Base-by-base conservation (phyloP, 2,797 vertebrate species). In the Anniella stebbinsi region DNA sequence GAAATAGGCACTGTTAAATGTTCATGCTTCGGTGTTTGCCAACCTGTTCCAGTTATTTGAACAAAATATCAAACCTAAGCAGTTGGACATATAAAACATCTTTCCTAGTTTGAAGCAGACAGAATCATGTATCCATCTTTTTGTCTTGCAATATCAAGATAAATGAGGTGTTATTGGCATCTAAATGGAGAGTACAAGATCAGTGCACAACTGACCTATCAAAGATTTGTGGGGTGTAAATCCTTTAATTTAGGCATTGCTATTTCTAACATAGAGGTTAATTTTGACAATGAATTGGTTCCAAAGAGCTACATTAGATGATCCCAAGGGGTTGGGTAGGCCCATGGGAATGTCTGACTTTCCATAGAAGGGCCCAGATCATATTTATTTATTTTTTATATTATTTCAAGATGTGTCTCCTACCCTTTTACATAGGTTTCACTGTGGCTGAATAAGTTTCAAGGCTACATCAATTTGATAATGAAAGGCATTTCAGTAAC, bases 21-120 rank as follows among this genome's bases (percentile, higher is more conserved):
- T 90, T 54, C n/a, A 66, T 18, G 8, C 82, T 82, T 90, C 77
- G 33, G 25, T 75, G 18, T 90, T 90, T 76, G 45, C 25, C 85
- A 82, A 25, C n/a, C 51, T 80, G 41, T 82, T 75, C 17, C 76
- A 81, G 12, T 48, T 57, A 41, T 66, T 76, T 90, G 70, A 51
- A 70, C 63, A 84, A 80, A 80, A 60, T 73, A 83, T 75, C 69
- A 33, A 51, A 48, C 8, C 2, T n/a, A 76, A n/a, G 38, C 30
- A 66, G 41, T 17, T 48, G 23, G 88, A 33, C 28, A 57, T 28
- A 69, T 67, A 45, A 81, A 81, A 12, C n/a, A 41, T 38, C 80
- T 76, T 1, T 63, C 11, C 41, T 88, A 30, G 57, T 76, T 69
- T 78, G 17, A 63, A 10, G 36, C n/a, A 70, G 25, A 6, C 41